Percentiles rank a stretch among this genome's conserved stretches.
These are phyloP conservation scores for Nyctereutes procyonoides DNA, from an alignment of 2,113 vertebrate species.

Conservation along the genomic window DNA sequence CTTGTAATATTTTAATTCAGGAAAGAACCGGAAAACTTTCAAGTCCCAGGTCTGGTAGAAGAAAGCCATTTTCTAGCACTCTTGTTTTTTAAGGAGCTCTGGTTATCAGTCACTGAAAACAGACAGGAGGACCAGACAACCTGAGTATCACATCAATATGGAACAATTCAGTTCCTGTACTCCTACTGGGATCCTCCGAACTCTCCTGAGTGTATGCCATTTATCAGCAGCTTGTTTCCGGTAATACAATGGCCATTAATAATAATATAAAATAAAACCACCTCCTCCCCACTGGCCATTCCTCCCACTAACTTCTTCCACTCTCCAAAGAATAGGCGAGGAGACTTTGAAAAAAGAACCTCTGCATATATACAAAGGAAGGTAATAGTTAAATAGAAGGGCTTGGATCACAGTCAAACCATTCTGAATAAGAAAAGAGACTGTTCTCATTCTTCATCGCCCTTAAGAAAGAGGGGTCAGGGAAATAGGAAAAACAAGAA, in stretches of 20 bases:
- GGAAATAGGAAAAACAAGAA: slow-evolving; percentile 1
- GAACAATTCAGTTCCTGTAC: not conserved
- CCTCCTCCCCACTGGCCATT: not conserved
- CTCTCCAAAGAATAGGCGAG: not conserved
- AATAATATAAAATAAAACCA: not conserved
- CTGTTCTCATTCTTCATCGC: not conserved
- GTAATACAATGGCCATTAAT: not conserved
- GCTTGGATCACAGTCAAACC: not conserved
- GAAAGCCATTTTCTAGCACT: not conserved
- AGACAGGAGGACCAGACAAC: not conserved
- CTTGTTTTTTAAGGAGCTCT: slow-evolving; percentile 24
- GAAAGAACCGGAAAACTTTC: not conserved
- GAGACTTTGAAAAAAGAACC: slow-evolving; percentile 8
- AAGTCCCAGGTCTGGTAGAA: not conserved
- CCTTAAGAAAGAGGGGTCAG: not conserved
- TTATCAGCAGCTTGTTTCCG: not conserved
- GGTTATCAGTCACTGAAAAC: not conserved
- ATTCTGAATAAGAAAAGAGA: not conserved
- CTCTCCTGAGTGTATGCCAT: not conserved
- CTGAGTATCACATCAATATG: not conserved
- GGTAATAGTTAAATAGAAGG: not conserved
- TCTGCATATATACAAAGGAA: not conserved
- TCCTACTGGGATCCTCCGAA: not conserved
- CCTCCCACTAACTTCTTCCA: not conserved
- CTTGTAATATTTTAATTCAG: not conserved